phyloP scores from a whole-genome alignment of 2,888 invertebrate species.

The Melinaea menophilus region DNA sequence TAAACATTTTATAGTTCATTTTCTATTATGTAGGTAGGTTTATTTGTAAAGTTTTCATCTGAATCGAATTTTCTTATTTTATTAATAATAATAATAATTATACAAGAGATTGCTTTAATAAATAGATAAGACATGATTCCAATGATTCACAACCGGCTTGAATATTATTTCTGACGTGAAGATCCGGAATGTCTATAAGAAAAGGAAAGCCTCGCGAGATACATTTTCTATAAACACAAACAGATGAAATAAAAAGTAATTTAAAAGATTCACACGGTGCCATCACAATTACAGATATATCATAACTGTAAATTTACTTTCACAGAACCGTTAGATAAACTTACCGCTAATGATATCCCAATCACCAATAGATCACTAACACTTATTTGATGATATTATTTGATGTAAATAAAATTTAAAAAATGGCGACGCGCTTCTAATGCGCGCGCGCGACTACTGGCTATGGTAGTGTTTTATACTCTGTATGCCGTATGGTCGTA shows the following conservation, averaged over 20 bases:
- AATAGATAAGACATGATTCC: too few species aligned
- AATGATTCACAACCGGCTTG: too few species aligned
- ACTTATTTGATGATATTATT: slow-evolving; percentile 29
- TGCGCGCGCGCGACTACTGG: slow-evolving; percentile 51
- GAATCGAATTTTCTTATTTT: too few species aligned
- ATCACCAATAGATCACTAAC: slow-evolving; percentile 45
- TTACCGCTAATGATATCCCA: slow-evolving; percentile 53
- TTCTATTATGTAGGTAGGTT: too few species aligned
- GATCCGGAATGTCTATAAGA: slow-evolving; percentile 2
- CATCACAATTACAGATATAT: slow-evolving; percentile 30
- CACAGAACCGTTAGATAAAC: slow-evolving; percentile 47
- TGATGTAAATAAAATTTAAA: slow-evolving; percentile 22
- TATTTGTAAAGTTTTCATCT: too few species aligned
- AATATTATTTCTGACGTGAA: too few species aligned
- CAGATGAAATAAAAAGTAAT: slow-evolving; percentile 1
- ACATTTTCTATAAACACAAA: not conserved
- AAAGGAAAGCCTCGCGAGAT: slow-evolving; percentile 3
- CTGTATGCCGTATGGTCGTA: slow-evolving; percentile 33
- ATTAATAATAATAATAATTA: too few species aligned
- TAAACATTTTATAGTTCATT: too few species aligned
- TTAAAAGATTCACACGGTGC: slow-evolving; percentile 12
- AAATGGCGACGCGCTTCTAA: slow-evolving; percentile 19
- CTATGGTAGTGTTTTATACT: slow-evolving; percentile 21
- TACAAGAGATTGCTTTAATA: too few species aligned
- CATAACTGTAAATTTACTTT: slow-evolving; percentile 52